Evolutionary conservation across 2,797 vertebrate genomes (phyloP).

Genomic region (Rhadinocentrus ornatus): DNA sequence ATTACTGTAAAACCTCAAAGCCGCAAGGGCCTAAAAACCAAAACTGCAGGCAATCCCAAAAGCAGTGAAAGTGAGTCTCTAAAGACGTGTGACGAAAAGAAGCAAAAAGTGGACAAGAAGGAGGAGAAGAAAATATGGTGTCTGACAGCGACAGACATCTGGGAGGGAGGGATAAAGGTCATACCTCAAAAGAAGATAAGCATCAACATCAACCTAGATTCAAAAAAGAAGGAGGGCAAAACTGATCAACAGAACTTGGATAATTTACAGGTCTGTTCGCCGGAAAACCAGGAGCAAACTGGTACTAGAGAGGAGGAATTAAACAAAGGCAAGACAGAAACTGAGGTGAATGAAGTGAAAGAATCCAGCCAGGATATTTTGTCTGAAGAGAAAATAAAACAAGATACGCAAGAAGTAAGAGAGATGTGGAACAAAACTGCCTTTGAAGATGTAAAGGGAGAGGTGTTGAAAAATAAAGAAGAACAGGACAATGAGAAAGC

Average conservation of each 20-base stretch:
- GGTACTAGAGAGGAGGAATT: conserved; percentile 64
- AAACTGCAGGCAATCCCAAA: conserved; percentile 75
- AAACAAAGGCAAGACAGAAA: conserved; percentile 65
- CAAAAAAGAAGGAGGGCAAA: conserved; percentile 84
- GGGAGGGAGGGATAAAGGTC: conserved; percentile 81
- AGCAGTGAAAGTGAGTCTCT: conserved; percentile 58
- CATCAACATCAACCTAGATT: conserved; percentile 93
- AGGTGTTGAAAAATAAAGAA: background rate
- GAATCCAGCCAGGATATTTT: background rate
- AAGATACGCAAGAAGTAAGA: conserved; percentile 12
- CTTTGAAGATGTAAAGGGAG: conserved; percentile 18
- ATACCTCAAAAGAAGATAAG: conserved; percentile 92
- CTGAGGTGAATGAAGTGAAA: background rate
- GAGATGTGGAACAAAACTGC: conserved; percentile 10
- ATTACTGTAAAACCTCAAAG: conserved; percentile 76
- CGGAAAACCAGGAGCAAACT: conserved; percentile 82
- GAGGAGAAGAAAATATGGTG: conserved; percentile 64
- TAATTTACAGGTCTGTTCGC: conserved; percentile 73
- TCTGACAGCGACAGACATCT: conserved; percentile 66
- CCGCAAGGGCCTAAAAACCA: conserved; percentile 74
- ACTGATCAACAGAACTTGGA: conserved; percentile 59
- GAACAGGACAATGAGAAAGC: background rate
- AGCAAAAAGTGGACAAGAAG: conserved; percentile 78
- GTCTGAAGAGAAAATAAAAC: conserved; percentile 16
- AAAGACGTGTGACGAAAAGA: conserved; percentile 74